Evolutionary conservation across 2,888 invertebrate genomes (phyloP).

Genomic region (Nudaria mundana): DNA sequence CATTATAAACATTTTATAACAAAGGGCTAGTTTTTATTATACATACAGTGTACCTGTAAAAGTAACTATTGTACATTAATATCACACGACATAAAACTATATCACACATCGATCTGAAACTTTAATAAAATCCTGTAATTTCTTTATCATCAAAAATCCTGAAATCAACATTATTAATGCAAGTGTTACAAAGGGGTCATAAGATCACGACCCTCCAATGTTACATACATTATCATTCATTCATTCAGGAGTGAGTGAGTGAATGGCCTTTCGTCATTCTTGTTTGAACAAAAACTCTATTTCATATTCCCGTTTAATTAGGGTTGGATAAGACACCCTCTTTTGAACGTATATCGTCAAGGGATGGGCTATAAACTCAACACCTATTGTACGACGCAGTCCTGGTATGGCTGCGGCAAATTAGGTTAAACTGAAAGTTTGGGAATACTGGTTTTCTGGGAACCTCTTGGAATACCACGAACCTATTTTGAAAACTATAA

Average conservation of each 20-base stretch:
- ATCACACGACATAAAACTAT: no score
- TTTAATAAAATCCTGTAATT: background rate
- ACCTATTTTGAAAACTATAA: no score
- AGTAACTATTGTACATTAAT: no score
- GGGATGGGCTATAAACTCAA: constrained; percentile 20
- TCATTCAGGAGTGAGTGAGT: constrained; percentile 7
- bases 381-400: constrained; percentile 14
- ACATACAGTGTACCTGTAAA: no score
- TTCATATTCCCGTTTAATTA: constrained; percentile 33
- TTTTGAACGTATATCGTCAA: constrained; percentile 21
- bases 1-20: no score
- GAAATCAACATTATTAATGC: background rate
- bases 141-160: background rate
- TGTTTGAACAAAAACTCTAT: constrained; percentile 27
- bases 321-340: constrained; percentile 12
- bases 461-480: background rate
- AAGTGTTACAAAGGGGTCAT: background rate
- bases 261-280: constrained; percentile 25
- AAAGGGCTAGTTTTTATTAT: no score
- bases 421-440: background rate
- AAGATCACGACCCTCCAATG: background rate
- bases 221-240: constrained; percentile 21
- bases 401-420: background rate
- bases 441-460: background rate
- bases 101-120: no score